Evolutionary conservation across 2,113 vertebrate species (phyloP), one percentile per base, ranked within the genome.

Genomic region (Eubucco bourcierii): DNA sequence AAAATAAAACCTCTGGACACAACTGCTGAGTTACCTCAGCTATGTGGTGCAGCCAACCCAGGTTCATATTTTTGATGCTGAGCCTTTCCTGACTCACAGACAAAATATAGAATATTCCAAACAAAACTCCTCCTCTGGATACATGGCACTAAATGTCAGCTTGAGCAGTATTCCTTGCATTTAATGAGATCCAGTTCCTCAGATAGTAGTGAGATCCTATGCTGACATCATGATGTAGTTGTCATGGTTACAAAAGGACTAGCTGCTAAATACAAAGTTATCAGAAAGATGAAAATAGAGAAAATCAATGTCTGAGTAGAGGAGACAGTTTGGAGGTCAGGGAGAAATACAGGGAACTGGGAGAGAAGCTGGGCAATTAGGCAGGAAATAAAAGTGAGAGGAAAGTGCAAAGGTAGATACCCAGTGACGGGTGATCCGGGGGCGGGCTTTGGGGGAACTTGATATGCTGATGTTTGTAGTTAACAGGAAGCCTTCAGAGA

Each of bases 231-330:
- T 60, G 59, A 74, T 50, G 21, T 33, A 31, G 92, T 94, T 96
- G 95, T 64, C 94, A 88, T 96, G 91, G 95, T 94, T 96, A 96
- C 94, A 73, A 65, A 93, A 93, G 63, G 77, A 90, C 53, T 47
- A 60, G 84, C 78, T 94, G 81, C 71, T 95, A 93, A 90, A 84
- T 71, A 59, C 76, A 63, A 84, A 90, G 65, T 68, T 68, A 64
- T 74, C 59, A 61, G 82, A 79, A 74, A 87, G 64, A 95, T 34
- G 18, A 87, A 92, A 90, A 80, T 5, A 1, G 80, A 60, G 84
- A 94, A 95, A 86, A 80, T 78, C 55, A 11, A n/a, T 72, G 52
- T 79, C 56, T 24, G 46, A 70, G 21, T 21, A 73, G 56, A 10
- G 56, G n/a, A 52, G 60, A 65, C 9, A 12, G 65, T 60, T 80